Evolutionary conservation across 2,113 vertebrate genomes (phyloP).

Genomic region (Spea bombifrons): DNA sequence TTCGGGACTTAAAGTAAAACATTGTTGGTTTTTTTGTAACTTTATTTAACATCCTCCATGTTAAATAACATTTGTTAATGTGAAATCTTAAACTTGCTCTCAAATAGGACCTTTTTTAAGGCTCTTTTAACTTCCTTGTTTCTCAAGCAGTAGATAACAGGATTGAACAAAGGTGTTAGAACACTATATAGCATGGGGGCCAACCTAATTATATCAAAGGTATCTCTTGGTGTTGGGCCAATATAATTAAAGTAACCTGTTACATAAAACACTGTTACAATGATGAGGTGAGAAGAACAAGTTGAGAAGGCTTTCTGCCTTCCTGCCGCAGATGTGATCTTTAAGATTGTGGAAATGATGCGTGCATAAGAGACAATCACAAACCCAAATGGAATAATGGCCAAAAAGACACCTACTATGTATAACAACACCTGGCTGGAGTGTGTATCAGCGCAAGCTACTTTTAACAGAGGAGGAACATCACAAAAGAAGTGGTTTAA

Average conservation of each 20-base stretch:
- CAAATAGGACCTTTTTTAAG: conserved; percentile 40
- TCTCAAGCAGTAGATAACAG: conserved; percentile 52
- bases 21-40: too few species aligned
- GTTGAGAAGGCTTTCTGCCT: conserved; percentile 52
- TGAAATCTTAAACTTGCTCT: too few species aligned
- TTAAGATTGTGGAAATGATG: conserved; percentile 3
- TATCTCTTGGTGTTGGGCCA: conserved; percentile 2
- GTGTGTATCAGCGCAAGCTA: conserved; percentile 3
- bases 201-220: conserved; percentile 26
- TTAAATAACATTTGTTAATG: too few species aligned
- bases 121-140: conserved; percentile 51
- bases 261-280: conserved; percentile 49
- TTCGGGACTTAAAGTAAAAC: too few species aligned
- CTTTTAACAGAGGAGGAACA: conserved; percentile 12
- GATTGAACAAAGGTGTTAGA: conserved; percentile 52
- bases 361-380: conserved; percentile 2
- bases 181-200: conserved; percentile 47
- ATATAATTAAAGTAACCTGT: conserved; percentile 50
- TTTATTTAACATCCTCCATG: too few species aligned
- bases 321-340: conserved; percentile 33
- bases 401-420: neutral
- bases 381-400: conserved; percentile 3
- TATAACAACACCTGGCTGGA: neutral
- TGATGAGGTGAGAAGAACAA: conserved; percentile 53
- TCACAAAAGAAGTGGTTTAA: conserved; percentile 37